These are phyloP conservation scores for Rhyacichthys aspro DNA, from an alignment of 2,797 vertebrate genomes.

Conservation along the genomic window DNA sequence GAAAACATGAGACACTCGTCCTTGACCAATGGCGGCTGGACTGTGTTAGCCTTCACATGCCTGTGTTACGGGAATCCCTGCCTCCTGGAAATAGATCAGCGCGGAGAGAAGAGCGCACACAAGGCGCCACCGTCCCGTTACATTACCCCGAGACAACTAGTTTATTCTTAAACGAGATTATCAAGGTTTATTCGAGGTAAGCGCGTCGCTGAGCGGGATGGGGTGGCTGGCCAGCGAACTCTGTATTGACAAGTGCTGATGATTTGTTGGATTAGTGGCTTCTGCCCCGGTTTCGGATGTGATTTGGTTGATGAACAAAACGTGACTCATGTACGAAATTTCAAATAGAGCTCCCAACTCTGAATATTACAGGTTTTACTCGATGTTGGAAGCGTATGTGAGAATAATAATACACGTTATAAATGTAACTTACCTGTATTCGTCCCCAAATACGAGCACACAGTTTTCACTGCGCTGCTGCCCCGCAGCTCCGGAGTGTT, in stretches of 20 bases:
- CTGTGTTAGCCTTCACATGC: conserved; percentile 33
- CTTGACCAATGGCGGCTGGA: conserved; percentile 58
- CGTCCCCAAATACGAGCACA: conserved; percentile 31
- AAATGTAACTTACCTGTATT: conserved; percentile 47
- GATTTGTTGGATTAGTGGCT: conserved; percentile 27
- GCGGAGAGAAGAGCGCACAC: conserved; percentile 28
- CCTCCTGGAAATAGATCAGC: conserved; percentile 49
- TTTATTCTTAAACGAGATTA: neutral
- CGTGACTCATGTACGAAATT: neutral
- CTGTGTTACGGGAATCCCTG: conserved; percentile 40
- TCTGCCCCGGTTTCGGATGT: conserved; percentile 20
- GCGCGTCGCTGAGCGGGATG: neutral
- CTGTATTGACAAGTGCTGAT: conserved; percentile 39
- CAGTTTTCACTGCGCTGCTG: conserved; percentile 15
- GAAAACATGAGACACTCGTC: conserved; percentile 9
- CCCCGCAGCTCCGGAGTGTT: conserved; percentile 25
- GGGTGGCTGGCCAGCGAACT: conserved; percentile 8
- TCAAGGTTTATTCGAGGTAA: neutral
- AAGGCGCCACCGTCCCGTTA: conserved; percentile 41
- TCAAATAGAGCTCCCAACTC: neutral
- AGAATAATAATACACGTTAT: neutral
- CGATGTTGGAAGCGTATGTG: rapidly evolving
- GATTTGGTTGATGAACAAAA: conserved; percentile 13
- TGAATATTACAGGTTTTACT: rapidly evolving
- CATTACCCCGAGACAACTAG: neutral